Evolutionary conservation across 2,113 vertebrate species (phyloP), one percentile per base, ranked within the genome.

Genomic region (Halichoerus grypus): DNA sequence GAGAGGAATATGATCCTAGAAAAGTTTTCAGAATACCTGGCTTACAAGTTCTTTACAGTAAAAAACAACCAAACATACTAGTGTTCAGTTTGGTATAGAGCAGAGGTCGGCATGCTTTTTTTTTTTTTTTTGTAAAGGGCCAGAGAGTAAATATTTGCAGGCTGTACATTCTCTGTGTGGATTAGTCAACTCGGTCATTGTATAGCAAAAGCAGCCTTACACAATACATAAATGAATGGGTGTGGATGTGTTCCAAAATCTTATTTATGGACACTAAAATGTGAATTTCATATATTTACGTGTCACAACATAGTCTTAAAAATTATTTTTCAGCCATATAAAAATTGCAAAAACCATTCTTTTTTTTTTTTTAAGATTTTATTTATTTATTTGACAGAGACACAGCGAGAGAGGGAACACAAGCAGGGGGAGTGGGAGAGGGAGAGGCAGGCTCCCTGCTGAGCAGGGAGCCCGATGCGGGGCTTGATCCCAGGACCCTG

Each of bases 241-340:
- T 0, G 3, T 71, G 82, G 65, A 24, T 39, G 4, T 96, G 21
- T 92, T 97, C 84, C 42, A 63, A 10, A 69, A 57, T 74, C 28
- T 69, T 87, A 24, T 16, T 49, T 77, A 7, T 76, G n/a, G 51
- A 19, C 11, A 21, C 67, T 82, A 42, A 91, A 26, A 39, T 67
- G n/a, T 84, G n/a, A 93, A 65, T 96, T 93, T 94, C 82, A 72
- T 72, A 15, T 36, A 59, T 77, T 88, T 85, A 61, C 15, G 28
- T 77, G 61, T 51, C 65, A n/a, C 24, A 83, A 51, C 95, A 67
- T 91, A 81, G 0, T 21, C 36, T 74, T 46, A 7, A 67, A 14
- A 67, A 33, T 76, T 55, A 72, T 69, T 72, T n/a, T 22, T 24
- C 28, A 90, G 10, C 7, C 65, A 28, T 94, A 49, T 72, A 77